Evolutionary conservation across 2,113 vertebrate genomes (phyloP).

Genomic region (Thunnus maccoyii): DNA sequence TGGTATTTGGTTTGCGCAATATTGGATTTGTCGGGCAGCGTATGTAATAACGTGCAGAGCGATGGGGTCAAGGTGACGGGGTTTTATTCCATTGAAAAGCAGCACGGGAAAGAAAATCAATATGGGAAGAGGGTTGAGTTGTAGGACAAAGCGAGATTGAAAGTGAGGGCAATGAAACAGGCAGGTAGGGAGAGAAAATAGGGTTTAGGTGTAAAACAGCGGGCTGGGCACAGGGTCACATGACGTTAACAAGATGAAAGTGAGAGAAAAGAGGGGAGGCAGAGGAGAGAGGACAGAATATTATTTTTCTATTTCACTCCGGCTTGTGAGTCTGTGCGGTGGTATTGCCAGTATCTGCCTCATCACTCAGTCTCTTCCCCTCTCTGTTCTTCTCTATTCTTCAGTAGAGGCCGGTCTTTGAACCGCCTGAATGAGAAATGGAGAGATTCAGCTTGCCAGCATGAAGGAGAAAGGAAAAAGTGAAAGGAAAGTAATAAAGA

Average conservation of each 20-base stretch:
- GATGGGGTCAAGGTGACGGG: neutral
- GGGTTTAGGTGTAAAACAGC: slow-evolving; percentile 29
- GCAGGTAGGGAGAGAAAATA: neutral
- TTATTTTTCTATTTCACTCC: slow-evolving; percentile 14
- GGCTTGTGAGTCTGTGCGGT: neutral
- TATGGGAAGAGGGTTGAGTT: neutral
- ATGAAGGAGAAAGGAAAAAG: neutral
- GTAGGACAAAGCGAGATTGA: slow-evolving; percentile 1
- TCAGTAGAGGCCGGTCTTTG: neutral
- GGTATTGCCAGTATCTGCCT: slow-evolving; percentile 9
- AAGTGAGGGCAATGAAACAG: neutral
- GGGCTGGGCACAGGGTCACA: neutral
- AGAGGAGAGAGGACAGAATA: slow-evolving; percentile 4
- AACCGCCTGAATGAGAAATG: neutral
- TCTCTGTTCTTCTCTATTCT: neutral
- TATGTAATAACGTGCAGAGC: neutral
- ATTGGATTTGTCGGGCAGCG: neutral
- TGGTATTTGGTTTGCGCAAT: slow-evolving; percentile 7
- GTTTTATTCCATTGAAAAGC: slow-evolving; percentile 16
- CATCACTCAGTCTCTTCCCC: neutral
- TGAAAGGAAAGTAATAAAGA: too few relatives aligned
- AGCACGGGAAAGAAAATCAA: slow-evolving; percentile 22
- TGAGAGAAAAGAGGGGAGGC: neutral
- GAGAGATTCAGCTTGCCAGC: neutral
- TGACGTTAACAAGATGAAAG: slow-evolving; percentile 17